These are phyloP conservation scores for Ochotona princeps DNA, from an alignment of 2,113 vertebrate genomes.

Conservation along the genomic window DNA sequence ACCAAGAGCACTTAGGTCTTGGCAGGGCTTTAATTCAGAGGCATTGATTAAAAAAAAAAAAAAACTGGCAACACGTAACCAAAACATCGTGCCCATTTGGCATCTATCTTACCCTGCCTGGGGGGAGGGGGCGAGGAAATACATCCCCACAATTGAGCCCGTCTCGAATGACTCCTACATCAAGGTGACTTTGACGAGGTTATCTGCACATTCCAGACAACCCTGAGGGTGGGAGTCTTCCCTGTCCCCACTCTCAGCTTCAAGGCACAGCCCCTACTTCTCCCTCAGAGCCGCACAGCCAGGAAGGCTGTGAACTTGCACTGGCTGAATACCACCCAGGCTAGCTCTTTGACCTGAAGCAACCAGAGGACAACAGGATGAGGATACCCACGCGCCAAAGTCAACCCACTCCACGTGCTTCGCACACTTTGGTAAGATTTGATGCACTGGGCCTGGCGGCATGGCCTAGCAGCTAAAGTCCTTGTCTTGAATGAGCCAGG, in stretches of 20 bases:
- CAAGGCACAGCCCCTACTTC: too few species aligned
- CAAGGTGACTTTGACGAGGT: slow-evolving; percentile 76
- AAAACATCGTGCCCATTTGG: slow-evolving; percentile 73
- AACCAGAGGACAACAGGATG: neutral
- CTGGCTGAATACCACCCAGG: neutral
- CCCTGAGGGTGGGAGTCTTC: too few species aligned
- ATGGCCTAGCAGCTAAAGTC: too few species aligned
- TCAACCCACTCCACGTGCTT: neutral
- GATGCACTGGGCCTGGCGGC: too few species aligned
- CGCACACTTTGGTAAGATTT: neutral
- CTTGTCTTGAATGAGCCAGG: too few species aligned
- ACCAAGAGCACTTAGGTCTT: slow-evolving; percentile 63
- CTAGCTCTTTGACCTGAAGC: neutral
- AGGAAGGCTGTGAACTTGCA: neutral
- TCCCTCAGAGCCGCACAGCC: neutral
- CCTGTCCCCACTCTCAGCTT: neutral
- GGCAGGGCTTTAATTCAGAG: slow-evolving; percentile 63
- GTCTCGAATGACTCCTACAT: slow-evolving; percentile 54
- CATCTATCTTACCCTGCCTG: slow-evolving; percentile 38
- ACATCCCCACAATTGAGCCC: slow-evolving; percentile 57
- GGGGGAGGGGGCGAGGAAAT: neutral
- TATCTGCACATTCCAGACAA: neutral
- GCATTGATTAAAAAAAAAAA: slow-evolving; percentile 59
- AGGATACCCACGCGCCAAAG: slow-evolving; percentile 1
- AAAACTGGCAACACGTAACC: slow-evolving; percentile 61